Evolutionary conservation across 1,140 invertebrate species (phyloP).

Genomic region (Globodera ellingtonae): DNA sequence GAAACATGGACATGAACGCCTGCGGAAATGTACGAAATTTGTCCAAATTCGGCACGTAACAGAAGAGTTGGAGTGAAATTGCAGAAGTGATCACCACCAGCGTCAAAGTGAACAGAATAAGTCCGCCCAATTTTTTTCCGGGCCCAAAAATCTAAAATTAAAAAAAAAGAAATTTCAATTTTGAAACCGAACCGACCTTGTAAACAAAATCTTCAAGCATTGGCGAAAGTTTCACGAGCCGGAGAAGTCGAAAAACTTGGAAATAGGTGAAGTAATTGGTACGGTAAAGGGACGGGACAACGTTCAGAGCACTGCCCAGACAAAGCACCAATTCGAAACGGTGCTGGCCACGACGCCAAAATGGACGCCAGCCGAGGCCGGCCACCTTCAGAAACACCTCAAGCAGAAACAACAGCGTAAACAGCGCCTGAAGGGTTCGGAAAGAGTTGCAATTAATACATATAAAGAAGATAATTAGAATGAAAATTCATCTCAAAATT

Average conservation of each 20-base stretch:
- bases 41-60: constrained; percentile 84
- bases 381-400: constrained; percentile 97
- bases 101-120: constrained; percentile 99
- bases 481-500: not conserved
- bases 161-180: constrained; percentile 70
- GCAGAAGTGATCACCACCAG: constrained; percentile 96
- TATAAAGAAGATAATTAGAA: not conserved
- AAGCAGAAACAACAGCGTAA: constrained; percentile 83
- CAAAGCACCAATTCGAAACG: constrained; percentile 94
- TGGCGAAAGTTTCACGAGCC: constrained; percentile 96
- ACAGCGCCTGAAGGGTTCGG: constrained; percentile 38
- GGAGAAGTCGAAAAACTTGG: constrained; percentile 78
- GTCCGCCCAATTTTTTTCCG: constrained; percentile 94
- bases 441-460: constrained; percentile 2
- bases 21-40: constrained; percentile 98
- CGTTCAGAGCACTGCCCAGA: constrained; percentile 90
- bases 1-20: constrained; percentile 99
- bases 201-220: constrained; percentile 98
- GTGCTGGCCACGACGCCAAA: constrained; percentile 92
- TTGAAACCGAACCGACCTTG: constrained; percentile 70
- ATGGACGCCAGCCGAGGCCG: constrained; percentile 89
- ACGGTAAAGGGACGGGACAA: constrained; percentile 82
- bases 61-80: constrained; percentile 98
- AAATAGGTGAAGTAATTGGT: constrained; percentile 88
- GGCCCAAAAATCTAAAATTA: constrained; percentile 85